Evolutionary conservation across 2,888 invertebrate genomes (phyloP).

Genomic region (Cremastinae sp.): DNA sequence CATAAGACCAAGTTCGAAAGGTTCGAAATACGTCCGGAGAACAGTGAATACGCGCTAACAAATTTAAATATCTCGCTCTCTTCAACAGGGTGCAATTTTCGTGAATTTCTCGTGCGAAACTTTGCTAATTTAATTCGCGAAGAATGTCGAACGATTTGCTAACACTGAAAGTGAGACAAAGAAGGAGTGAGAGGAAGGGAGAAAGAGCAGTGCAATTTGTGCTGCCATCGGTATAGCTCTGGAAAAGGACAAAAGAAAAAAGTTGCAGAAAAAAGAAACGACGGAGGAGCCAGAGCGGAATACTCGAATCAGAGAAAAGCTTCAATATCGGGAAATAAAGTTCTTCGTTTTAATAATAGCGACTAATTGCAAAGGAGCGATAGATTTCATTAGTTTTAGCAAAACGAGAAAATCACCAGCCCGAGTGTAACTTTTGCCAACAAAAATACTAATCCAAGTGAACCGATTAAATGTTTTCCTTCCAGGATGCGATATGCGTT

Average conservation of each 20-base stretch:
- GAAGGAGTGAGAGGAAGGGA: not conserved
- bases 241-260: constrained; percentile 11
- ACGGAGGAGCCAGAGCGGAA: too few species aligned
- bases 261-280: constrained; percentile 2
- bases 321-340: constrained; percentile 63
- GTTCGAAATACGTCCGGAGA: constrained; percentile 43
- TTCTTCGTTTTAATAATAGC: constrained; percentile 69
- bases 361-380: constrained; percentile 65
- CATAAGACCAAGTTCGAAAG: constrained; percentile 44
- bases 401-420: not conserved
- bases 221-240: not conserved
- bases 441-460: constrained; percentile 8
- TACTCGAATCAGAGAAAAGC: constrained; percentile 30
- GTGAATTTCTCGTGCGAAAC: constrained; percentile 63
- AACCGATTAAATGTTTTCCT: too few species aligned
- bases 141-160: constrained; percentile 70
- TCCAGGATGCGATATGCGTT: too few species aligned
- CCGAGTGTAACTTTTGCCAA: too few species aligned
- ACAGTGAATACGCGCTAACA: constrained; percentile 56
- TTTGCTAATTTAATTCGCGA: constrained; percentile 68
- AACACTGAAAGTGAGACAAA: constrained; percentile 13
- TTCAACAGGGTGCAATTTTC: constrained; percentile 51
- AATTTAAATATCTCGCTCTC: constrained; percentile 54
- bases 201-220: not conserved
- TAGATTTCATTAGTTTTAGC: constrained; percentile 20